phyloP scores from a whole-genome alignment of 2,888 invertebrate species.

The Lamproptera curius region DNA sequence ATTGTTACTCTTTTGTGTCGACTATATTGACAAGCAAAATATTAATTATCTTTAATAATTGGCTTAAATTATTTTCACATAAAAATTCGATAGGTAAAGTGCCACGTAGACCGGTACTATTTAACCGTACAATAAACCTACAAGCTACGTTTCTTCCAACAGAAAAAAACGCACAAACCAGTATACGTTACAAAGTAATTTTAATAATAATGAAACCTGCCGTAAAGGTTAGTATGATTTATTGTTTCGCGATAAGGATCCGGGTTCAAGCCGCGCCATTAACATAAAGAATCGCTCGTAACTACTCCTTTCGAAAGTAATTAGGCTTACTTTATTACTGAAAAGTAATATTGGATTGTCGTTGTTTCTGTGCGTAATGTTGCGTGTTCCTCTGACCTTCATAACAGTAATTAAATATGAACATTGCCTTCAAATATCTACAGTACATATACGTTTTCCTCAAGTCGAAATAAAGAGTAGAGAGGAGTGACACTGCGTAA shows the following conservation, averaged over 20 bases:
- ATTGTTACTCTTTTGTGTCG: too few relatives aligned
- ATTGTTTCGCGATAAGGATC: slow-evolving; percentile 29
- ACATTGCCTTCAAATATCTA: too few relatives aligned
- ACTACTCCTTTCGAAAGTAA: slow-evolving; percentile 7
- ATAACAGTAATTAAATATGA: too few relatives aligned
- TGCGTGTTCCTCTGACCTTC: too few relatives aligned
- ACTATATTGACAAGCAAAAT: too few relatives aligned
- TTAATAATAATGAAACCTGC: slow-evolving; percentile 2
- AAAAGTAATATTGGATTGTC: not conserved
- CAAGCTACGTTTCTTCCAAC: not conserved
- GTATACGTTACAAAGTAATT: not conserved
- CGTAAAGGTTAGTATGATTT: slow-evolving; percentile 22
- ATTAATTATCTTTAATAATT: too few relatives aligned
- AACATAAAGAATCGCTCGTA: slow-evolving; percentile 11
- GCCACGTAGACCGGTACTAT: not conserved
- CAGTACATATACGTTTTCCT: too few relatives aligned
- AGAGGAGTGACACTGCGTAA: too few relatives aligned
- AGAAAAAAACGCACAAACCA: not conserved
- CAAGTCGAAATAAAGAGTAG: too few relatives aligned
- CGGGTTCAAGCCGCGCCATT: slow-evolving; percentile 26
- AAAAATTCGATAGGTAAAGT: not conserved
- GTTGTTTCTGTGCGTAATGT: too few relatives aligned
- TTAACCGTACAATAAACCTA: not conserved
- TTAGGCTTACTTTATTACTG: slow-evolving; percentile 4
- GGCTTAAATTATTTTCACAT: too few relatives aligned